These are phyloP conservation scores for Microctonus aethiopoides DNA, from an alignment of 2,888 invertebrate species.

Conservation along the genomic window DNA sequence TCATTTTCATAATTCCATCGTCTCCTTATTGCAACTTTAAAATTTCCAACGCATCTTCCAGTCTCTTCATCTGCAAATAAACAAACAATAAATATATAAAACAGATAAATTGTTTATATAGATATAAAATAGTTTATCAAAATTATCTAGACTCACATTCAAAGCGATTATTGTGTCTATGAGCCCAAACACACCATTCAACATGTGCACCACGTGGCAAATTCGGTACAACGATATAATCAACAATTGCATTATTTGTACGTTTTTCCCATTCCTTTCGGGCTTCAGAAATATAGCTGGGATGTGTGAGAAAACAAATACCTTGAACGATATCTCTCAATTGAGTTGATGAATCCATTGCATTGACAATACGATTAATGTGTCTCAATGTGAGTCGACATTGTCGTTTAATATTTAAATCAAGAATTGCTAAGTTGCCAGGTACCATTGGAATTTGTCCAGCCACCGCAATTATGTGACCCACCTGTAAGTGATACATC, in stretches of 20 bases:
- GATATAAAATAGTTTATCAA: constrained; percentile 36
- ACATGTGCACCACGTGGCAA: constrained; percentile 84
- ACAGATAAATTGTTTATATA: not conserved
- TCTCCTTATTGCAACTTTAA: constrained; percentile 84
- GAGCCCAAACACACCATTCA: constrained; percentile 96
- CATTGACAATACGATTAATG: constrained; percentile 83
- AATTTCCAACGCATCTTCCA: constrained; percentile 85
- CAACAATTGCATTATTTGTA: constrained; percentile 87
- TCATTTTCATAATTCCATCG: constrained; percentile 92
- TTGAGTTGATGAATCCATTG: constrained; percentile 81
- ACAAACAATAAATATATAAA: constrained; percentile 17
- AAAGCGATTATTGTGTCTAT: constrained; percentile 86
- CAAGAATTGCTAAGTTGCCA: constrained; percentile 79
- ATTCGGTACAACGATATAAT: constrained; percentile 85
- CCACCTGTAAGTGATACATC: constrained; percentile 79
- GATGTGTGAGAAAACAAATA: constrained; percentile 86
- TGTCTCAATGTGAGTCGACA: constrained; percentile 87
- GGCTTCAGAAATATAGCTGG: constrained; percentile 78
- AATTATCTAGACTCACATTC: constrained; percentile 75
- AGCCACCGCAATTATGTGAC: constrained; percentile 86
- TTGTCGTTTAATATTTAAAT: constrained; percentile 83
- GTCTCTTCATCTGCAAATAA: constrained; percentile 83
- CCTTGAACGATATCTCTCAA: constrained; percentile 86
- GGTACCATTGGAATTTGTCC: constrained; percentile 94
- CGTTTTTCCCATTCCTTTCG: constrained; percentile 84